These are phyloP conservation scores for Paedocypris micromegethes DNA, from an alignment of 2,797 vertebrate genomes.

Conservation along the genomic window DNA sequence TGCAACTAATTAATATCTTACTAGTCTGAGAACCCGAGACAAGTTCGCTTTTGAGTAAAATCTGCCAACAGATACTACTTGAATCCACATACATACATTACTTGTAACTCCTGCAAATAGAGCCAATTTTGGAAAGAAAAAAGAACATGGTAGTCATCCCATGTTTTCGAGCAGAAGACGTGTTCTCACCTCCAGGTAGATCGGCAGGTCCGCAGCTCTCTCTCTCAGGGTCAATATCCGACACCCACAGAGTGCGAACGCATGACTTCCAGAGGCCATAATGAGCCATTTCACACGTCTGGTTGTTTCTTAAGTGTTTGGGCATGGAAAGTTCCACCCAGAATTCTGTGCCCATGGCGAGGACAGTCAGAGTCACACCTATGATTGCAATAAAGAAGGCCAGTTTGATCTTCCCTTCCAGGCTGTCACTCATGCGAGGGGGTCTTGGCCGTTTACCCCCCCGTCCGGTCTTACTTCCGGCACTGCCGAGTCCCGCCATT, in stretches of 20 bases:
- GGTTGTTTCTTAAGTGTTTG: conserved; percentile 72
- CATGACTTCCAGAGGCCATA: conserved; percentile 88
- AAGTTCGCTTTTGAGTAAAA: too few relatives aligned
- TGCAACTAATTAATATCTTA: too few relatives aligned
- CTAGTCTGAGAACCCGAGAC: too few relatives aligned
- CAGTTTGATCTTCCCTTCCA: conserved; percentile 83
- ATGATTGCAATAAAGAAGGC: conserved; percentile 76
- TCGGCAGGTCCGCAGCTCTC: conserved; percentile 80
- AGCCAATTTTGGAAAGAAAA: too few relatives aligned
- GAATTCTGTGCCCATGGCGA: conserved; percentile 87
- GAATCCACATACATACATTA: too few relatives aligned
- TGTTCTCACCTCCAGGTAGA: conserved; percentile 81
- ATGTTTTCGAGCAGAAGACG: neutral
- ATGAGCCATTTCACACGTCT: conserved; percentile 79
- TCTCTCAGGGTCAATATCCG: conserved; percentile 75
- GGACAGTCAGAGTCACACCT: conserved; percentile 78
- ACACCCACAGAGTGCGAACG: conserved; percentile 76
- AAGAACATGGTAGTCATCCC: too few relatives aligned
- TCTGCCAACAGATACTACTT: too few relatives aligned
- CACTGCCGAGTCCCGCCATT: conserved; percentile 52
- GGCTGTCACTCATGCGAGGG: conserved; percentile 73
- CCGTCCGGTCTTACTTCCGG: conserved; percentile 54
- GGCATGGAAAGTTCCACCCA: conserved; percentile 85
- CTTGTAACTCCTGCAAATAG: too few relatives aligned
- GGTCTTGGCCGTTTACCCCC: conserved; percentile 54